Evolutionary conservation across 2,113 vertebrate genomes (phyloP).

Genomic region (Cnemophilus loriae): DNA sequence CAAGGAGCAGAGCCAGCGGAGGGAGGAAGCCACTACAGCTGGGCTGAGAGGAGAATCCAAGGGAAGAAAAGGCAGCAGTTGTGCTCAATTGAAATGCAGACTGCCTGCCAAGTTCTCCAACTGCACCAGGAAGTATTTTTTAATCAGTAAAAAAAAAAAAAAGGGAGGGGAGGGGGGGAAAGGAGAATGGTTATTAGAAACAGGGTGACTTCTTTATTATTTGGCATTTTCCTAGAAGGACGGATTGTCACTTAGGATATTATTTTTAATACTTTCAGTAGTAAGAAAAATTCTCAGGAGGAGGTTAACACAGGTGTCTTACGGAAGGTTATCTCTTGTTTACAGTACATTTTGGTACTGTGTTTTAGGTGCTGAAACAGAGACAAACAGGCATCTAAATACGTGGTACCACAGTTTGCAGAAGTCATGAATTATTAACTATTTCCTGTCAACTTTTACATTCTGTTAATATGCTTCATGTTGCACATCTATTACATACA

Average conservation of each 20-base stretch:
- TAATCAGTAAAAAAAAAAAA: background rate
- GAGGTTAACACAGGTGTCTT: background rate
- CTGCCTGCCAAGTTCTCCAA: slow-evolving; percentile 40
- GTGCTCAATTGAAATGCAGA: slow-evolving; percentile 24
- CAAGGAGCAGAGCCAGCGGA: background rate
- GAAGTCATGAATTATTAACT: slow-evolving; percentile 2
- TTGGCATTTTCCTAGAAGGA: slow-evolving; percentile 24
- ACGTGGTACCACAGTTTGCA: background rate
- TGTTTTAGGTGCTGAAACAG: background rate
- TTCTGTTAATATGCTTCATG: background rate
- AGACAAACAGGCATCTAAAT: slow-evolving; percentile 6
- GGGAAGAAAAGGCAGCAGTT: slow-evolving; percentile 36
- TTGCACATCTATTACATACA: background rate
- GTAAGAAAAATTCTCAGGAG: background rate
- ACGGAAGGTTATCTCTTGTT: slow-evolving; percentile 12
- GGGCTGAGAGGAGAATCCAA: slow-evolving; percentile 12
- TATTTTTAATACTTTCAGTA: background rate
- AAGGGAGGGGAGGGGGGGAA: accelerated
- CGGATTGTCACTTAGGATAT: background rate
- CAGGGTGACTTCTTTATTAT: background rate
- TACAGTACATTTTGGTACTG: slow-evolving; percentile 18
- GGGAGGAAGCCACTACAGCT: slow-evolving; percentile 55
- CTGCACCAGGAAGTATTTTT: slow-evolving; percentile 27
- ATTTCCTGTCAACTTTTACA: background rate
- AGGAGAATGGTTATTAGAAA: background rate